Percentiles rank a stretch among this genome's conserved stretches.
Evolutionary conservation across 2,797 vertebrate species (phyloP).

Genomic region (Poecilia gillii): DNA sequence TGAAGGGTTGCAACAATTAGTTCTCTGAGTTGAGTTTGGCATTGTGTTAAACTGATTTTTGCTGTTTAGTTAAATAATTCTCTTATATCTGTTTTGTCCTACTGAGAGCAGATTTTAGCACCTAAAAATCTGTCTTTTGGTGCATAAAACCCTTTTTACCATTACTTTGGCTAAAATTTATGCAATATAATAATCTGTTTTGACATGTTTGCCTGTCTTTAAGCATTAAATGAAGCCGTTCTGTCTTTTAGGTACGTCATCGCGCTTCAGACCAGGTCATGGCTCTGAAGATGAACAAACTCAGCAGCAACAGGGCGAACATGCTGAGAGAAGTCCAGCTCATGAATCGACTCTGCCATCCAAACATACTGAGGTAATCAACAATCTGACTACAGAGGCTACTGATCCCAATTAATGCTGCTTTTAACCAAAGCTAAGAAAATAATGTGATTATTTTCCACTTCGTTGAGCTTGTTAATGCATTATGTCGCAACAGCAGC

Average conservation of each 20-base stretch:
- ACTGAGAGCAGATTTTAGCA: not conserved
- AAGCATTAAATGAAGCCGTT: not conserved
- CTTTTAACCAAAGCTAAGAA: constrained; percentile 9
- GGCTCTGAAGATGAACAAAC: constrained; percentile 98
- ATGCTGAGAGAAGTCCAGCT: constrained; percentile 97
- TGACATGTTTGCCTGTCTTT: not conserved
- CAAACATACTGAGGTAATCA: constrained; percentile 71
- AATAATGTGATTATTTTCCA: not conserved
- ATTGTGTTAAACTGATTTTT: not conserved
- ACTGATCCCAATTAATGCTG: not conserved
- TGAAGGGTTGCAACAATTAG: not conserved
- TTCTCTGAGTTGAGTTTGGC: not conserved
- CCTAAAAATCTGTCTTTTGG: not conserved
- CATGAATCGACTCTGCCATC: constrained; percentile 96
- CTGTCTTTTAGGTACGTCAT: constrained; percentile 87
- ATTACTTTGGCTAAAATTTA: not conserved
- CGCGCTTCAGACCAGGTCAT: constrained; percentile 94
- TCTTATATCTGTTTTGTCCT: not conserved
- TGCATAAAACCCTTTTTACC: not conserved
- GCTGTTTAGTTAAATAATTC: not conserved
- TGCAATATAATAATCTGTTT: not conserved
- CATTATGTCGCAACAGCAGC: not conserved
- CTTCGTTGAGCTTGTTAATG: not conserved
- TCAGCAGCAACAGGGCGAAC: constrained; percentile 96
- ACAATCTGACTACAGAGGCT: not conserved